Evolutionary conservation across 2,797 vertebrate genomes (phyloP).

Genomic region (Sebastes taczanowskii): DNA sequence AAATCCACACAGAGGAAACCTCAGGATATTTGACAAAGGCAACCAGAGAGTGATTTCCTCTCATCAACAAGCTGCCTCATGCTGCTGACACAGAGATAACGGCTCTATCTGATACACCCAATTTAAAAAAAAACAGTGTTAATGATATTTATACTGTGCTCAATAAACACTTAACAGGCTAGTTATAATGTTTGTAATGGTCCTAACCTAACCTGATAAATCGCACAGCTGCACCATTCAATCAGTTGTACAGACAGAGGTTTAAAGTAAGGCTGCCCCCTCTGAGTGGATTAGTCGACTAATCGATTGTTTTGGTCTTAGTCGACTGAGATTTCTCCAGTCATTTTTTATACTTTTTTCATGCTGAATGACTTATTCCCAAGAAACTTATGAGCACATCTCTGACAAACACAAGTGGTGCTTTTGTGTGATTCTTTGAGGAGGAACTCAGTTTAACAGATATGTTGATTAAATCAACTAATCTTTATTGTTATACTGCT

Average conservation of each 20-base stretch:
- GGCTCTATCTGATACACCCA: background rate
- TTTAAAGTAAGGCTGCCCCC: too few relatives aligned
- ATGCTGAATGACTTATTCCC: too few relatives aligned
- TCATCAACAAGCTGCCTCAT: conserved; percentile 33
- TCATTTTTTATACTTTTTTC: too few relatives aligned
- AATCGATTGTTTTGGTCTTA: too few relatives aligned
- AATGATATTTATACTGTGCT: background rate
- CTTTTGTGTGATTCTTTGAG: too few relatives aligned
- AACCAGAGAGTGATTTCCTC: conserved; percentile 59
- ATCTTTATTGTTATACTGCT: background rate
- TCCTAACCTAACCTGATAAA: background rate
- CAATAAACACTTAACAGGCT: background rate
- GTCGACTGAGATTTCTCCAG: too few relatives aligned
- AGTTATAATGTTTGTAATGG: background rate
- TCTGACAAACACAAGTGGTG: too few relatives aligned
- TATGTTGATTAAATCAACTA: too few relatives aligned
- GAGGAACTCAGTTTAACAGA: too few relatives aligned
- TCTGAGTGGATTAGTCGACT: too few relatives aligned
- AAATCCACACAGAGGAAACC: conserved; percentile 57
- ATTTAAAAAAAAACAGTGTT: background rate
- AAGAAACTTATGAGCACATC: too few relatives aligned
- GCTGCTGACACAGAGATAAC: background rate
- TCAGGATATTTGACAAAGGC: conserved; percentile 72
- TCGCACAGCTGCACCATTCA: background rate
- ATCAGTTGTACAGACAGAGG: background rate